Conservation (phyloP, 2,888 invertebrate species). For the Deilephila elpenor region DNA sequence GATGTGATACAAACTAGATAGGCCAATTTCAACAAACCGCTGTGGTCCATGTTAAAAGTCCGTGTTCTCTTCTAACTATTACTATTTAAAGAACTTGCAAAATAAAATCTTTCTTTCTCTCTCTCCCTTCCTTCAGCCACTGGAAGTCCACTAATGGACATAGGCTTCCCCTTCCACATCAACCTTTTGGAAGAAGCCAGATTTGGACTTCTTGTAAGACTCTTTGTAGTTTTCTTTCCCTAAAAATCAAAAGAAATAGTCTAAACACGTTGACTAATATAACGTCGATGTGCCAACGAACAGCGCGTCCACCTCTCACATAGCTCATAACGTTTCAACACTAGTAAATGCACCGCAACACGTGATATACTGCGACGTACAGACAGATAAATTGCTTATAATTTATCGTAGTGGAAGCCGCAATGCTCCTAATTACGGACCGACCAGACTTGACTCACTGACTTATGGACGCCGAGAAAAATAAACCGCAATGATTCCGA, state of each 20-base stretch:
- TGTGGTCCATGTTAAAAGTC: no score
- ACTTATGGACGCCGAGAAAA: conserved; percentile 55
- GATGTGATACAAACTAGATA: no score
- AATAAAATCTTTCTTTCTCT: neutral
- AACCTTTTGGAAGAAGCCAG: neutral
- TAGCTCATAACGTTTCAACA: conserved; percentile 79
- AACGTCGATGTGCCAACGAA: conserved; percentile 57
- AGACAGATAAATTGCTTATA: conserved; percentile 83
- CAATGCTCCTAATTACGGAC: conserved; percentile 70
- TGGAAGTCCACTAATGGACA: neutral
- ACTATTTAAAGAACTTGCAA: no score
- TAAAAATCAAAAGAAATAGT: neutral
- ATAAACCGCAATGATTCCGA: conserved; percentile 42
- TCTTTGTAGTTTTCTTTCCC: neutral
- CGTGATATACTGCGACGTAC: conserved; percentile 81
- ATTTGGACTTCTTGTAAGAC: neutral
- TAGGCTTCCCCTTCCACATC: neutral
- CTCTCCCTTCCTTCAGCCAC: neutral
- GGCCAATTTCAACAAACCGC: no score
- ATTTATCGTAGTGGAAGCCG: conserved; percentile 79
- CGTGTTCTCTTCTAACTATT: no score
- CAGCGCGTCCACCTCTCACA: conserved; percentile 56
- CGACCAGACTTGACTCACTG: conserved; percentile 61
- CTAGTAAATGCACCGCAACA: conserved; percentile 66
- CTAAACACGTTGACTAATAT: conserved; percentile 8